Base-by-base conservation (phyloP, 1,140 invertebrate species). In the Laodelphax striatellus region DNA sequence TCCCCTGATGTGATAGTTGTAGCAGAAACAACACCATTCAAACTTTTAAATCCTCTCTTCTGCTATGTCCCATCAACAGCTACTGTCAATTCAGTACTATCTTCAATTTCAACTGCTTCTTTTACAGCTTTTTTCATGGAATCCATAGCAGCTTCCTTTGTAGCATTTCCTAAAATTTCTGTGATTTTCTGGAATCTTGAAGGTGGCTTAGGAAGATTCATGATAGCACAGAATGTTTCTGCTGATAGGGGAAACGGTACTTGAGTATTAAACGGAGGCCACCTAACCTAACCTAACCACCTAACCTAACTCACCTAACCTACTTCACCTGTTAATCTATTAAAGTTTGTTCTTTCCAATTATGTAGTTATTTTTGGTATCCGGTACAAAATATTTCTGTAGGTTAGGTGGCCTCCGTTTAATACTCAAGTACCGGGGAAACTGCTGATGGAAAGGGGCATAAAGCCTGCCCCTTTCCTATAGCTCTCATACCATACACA, bases 11-110 rank as follows among this genome's bases (percentile, higher is more conserved):
- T 22, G 5, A 50, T 50, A 50, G 16, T 50, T 11, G 46, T 50
- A 19, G 46, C 46, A 50, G 46, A 50, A 6, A 50, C 46, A 5
- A 50, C 46, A 50, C 46, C 60, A 60, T 64, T 64, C 21, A 55
- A 21, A 22, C 58, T 59, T 16, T 28, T 64, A 57, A 43, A 55
- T 10, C 63, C 63, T 21, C 63, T 17, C 21, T 61, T 61, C 41
- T 64, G 63, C 55, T 56, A 64, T 16, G 19, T 58, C 11, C 46
- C 63, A 58, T 64, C 63, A 58, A 62, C 22, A 19, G 63, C 61
- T 42, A 58, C 60, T 17, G 58, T 17, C 22, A 65, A 52, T 52
- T 63, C 58, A 14, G 2, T 19, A 31, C 53, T 43, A 43, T 52
- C 55, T 58, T 65, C 63, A 5, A 42, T 6, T 14, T 61, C 55